Percentiles rank a stretch among this genome's conserved stretches.
Conservation (phyloP, 2,113 vertebrate genomes). For the Eira barbara region DNA sequence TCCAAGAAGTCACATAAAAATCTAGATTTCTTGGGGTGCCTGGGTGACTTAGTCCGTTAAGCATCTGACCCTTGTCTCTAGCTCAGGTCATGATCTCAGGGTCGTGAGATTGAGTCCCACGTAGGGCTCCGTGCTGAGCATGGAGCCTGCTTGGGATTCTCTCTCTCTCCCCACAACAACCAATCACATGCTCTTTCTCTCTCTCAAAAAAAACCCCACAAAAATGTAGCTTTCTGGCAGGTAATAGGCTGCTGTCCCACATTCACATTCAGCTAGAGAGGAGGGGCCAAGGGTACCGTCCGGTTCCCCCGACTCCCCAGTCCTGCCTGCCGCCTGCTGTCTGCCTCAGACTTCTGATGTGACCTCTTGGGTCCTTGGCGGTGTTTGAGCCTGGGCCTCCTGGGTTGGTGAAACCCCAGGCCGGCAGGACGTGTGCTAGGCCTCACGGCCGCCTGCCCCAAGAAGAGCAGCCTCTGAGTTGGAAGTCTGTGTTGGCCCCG, state of each 20-base stretch:
- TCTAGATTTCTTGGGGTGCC: neutral
- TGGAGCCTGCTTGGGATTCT: too few species aligned
- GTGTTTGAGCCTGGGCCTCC: neutral
- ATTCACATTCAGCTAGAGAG: neutral
- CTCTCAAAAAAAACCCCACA: neutral
- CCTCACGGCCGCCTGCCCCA: fast-evolving
- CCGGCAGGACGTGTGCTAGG: neutral
- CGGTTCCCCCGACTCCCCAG: too few species aligned
- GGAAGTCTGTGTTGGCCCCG: neutral
- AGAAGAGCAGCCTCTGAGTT: neutral
- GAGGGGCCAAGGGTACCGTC: neutral
- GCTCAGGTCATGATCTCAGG: too few species aligned
- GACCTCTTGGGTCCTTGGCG: neutral
- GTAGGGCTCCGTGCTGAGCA: too few species aligned
- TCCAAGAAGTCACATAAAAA: too few species aligned
- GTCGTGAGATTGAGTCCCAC: too few species aligned
- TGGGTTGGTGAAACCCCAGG: neutral
- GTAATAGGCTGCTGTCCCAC: neutral
- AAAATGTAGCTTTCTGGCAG: neutral
- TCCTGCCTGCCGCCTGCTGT: neutral
- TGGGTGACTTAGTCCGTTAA: neutral
- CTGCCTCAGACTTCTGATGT: fast-evolving
- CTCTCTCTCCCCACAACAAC: too few species aligned
- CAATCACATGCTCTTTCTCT: too few species aligned
- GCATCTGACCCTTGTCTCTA: neutral